Evolutionary conservation across 1,140 invertebrate genomes (phyloP).

Genomic region (Zaprionus inermis): DNA sequence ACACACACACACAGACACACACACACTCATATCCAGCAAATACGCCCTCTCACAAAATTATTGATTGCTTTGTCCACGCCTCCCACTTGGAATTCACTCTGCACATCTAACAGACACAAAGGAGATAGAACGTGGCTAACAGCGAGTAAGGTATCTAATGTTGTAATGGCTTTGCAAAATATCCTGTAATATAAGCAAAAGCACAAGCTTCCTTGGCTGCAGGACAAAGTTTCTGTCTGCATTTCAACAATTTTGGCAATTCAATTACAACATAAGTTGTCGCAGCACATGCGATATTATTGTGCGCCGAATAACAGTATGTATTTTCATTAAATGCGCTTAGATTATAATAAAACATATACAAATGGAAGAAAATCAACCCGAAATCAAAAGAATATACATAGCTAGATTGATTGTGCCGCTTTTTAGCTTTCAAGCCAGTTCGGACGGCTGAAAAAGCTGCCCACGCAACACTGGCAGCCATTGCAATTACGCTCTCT

Average conservation of each 20-base stretch:
- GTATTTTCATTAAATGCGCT: background rate
- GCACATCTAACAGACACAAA: background rate
- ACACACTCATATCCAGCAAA: background rate
- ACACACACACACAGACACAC: background rate
- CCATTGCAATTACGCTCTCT: background rate
- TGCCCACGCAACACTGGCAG: background rate
- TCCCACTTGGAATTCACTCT: background rate
- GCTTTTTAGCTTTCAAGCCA: no score
- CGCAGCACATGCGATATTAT: background rate
- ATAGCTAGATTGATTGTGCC: no score
- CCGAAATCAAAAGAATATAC: no score
- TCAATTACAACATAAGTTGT: constrained; percentile 2
- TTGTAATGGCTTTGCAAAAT: constrained; percentile 34
- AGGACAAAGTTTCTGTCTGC: constrained; percentile 1
- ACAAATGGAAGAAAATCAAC: background rate
- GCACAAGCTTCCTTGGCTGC: background rate
- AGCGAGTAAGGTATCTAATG: constrained; percentile 2
- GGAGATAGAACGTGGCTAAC: background rate
- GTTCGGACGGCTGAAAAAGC: no score
- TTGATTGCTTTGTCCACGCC: constrained; percentile 42
- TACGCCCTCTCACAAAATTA: constrained; percentile 50
- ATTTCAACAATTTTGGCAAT: constrained; percentile 26
- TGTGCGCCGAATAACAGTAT: background rate
- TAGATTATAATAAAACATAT: background rate
- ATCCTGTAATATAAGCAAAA: constrained; percentile 1